Evolutionary conservation across 2,888 invertebrate species (phyloP).

Genomic region (Leptinotarsa juncta): DNA sequence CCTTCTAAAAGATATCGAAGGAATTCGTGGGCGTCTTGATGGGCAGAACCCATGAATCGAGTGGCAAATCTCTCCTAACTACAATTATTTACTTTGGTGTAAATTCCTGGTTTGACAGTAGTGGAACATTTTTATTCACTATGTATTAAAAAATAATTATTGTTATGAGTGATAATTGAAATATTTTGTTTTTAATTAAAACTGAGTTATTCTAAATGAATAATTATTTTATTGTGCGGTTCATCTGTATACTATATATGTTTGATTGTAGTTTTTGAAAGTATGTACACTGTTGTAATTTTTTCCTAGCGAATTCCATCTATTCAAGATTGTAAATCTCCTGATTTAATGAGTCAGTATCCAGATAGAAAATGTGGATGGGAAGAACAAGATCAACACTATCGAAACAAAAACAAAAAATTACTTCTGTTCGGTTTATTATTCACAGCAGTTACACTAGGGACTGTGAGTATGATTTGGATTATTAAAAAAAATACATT

Average conservation of each 20-base stretch:
- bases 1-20: no score
- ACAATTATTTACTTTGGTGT: neutral
- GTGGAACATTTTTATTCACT: neutral
- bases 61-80: neutral
- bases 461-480: constrained; percentile 52
- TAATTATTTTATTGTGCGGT: no score
- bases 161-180: no score
- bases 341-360: constrained; percentile 49
- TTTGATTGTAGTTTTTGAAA: no score
- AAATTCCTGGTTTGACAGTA: neutral
- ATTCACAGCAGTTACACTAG: constrained; percentile 55
- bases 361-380: constrained; percentile 49
- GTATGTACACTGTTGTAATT: neutral
- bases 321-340: constrained; percentile 47
- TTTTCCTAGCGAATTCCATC: constrained; percentile 51
- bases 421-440: constrained; percentile 55
- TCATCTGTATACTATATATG: no score
- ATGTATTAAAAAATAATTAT: constrained; percentile 1
- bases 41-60: no score
- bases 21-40: no score
- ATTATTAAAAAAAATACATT: neutral
- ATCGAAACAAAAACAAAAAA: constrained; percentile 47
- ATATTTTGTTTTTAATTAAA: no score
- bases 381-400: constrained; percentile 44
- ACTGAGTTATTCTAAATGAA: no score